Evolutionary conservation across 2,797 vertebrate genomes (phyloP).

Genomic region (Gymnocypris eckloni): DNA sequence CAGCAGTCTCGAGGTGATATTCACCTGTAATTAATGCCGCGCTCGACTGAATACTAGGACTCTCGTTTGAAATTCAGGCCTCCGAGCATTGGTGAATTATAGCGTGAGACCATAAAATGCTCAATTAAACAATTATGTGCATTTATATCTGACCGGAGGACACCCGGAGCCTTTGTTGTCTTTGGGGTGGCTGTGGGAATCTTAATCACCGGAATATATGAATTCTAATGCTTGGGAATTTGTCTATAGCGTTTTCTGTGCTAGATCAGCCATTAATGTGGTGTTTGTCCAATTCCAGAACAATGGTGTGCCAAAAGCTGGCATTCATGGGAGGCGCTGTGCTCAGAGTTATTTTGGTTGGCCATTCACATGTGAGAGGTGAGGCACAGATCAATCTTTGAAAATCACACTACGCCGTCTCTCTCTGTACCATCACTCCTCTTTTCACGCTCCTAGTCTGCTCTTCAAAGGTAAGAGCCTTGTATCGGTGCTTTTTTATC

Average conservation of each 20-base stretch:
- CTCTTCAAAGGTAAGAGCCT: constrained; percentile 62
- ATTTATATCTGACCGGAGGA: constrained; percentile 67
- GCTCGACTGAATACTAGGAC: constrained; percentile 63
- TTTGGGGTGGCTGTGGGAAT: constrained; percentile 51
- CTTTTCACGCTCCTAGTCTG: constrained; percentile 45
- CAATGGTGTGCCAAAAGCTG: constrained; percentile 47
- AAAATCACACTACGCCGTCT: constrained; percentile 54
- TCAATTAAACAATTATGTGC: constrained; percentile 77
- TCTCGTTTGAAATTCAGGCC: constrained; percentile 68
- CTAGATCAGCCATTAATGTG: not conserved
- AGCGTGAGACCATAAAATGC: constrained; percentile 73
- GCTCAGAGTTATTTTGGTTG: constrained; percentile 62
- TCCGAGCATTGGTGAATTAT: constrained; percentile 68
- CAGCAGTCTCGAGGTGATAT: constrained; percentile 37
- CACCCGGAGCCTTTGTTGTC: constrained; percentile 61
- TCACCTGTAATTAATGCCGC: constrained; percentile 75
- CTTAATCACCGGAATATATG: constrained; percentile 1
- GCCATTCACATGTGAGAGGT: constrained; percentile 53
- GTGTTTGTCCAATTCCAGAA: constrained; percentile 30
- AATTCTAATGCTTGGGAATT: not conserved
- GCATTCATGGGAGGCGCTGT: constrained; percentile 54
- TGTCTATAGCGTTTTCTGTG: not conserved
- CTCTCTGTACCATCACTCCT: constrained; percentile 38
- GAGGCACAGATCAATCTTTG: constrained; percentile 60
- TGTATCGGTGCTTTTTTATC: constrained; percentile 19